These are phyloP conservation scores for Calypte anna DNA, from an alignment of 2,113 vertebrate species.

Conservation along the genomic window DNA sequence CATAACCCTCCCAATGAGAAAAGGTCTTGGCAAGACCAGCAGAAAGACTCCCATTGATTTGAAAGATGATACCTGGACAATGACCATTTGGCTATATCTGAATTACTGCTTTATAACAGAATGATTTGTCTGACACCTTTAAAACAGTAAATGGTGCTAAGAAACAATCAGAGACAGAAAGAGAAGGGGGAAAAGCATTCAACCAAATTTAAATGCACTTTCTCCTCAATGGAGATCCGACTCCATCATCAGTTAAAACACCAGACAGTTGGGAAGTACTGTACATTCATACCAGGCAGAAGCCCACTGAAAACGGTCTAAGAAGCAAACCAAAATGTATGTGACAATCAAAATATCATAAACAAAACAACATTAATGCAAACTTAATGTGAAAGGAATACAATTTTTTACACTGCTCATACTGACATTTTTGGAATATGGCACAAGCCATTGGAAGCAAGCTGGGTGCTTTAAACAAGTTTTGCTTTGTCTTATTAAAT, in stretches of 20 bases:
- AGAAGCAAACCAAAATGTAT: not conserved
- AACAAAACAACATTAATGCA: not conserved
- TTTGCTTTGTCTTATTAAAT: constrained; percentile 3
- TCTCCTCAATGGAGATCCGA: not conserved
- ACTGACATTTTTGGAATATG: not conserved
- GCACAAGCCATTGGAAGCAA: not conserved
- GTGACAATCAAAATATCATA: not conserved
- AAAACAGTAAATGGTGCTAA: not conserved
- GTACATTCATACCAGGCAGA: not conserved
- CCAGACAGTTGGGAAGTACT: not conserved
- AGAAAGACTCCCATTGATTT: not conserved
- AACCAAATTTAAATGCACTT: not conserved
- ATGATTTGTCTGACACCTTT: not conserved
- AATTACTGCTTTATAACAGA: not conserved
- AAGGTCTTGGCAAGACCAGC: not conserved
- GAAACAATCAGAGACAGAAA: not conserved
- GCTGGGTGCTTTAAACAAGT: not conserved
- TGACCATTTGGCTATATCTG: not conserved
- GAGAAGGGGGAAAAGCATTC: not conserved
- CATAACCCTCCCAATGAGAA: not conserved
- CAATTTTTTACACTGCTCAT: not conserved
- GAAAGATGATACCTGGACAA: not conserved
- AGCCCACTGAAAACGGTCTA: not conserved
- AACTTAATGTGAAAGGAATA: not conserved
- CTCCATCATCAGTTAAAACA: not conserved